phyloP scores from a whole-genome alignment of 2,888 invertebrate genomes.

The Drosophila picticornis region DNA sequence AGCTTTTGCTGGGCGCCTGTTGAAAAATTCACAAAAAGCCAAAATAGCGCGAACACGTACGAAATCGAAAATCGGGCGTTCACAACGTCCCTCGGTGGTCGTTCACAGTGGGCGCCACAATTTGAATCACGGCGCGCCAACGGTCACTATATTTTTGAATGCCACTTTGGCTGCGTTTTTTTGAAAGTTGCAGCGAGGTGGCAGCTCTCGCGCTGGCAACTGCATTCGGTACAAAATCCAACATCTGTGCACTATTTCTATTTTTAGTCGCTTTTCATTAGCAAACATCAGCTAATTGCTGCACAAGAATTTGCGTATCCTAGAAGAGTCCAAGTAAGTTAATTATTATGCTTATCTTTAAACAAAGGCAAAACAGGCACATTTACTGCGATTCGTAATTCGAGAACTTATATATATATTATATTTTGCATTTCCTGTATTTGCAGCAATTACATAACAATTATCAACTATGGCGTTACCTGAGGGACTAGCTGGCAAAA shows the following conservation, averaged over 20 bases:
- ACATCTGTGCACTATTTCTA: slow-evolving; percentile 60
- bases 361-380: neutral
- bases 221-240: slow-evolving; percentile 18
- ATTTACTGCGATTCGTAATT: neutral
- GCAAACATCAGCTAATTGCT: slow-evolving; percentile 36
- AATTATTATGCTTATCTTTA: neutral
- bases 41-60: slow-evolving; percentile 80
- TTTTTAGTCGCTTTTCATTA: slow-evolving; percentile 61
- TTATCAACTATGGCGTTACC: slow-evolving; percentile 82
- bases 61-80: slow-evolving; percentile 66
- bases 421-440: slow-evolving; percentile 1
- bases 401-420: neutral
- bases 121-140: slow-evolving; percentile 44
- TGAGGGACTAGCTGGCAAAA: slow-evolving; percentile 81
- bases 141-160: slow-evolving; percentile 7
- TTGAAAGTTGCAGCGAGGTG: slow-evolving; percentile 19
- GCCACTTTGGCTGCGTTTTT: neutral
- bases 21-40: slow-evolving; percentile 80
- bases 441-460: slow-evolving; percentile 73
- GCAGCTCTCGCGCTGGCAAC: slow-evolving; percentile 32
- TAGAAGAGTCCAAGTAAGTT: slow-evolving; percentile 38
- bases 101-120: slow-evolving; percentile 51
- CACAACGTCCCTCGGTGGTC: slow-evolving; percentile 56
- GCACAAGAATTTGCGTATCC: slow-evolving; percentile 41
- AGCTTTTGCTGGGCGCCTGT: slow-evolving; percentile 62